Evolutionary conservation across 2,113 vertebrate genomes (phyloP).

Genomic region (Stigmatopora nigra): DNA sequence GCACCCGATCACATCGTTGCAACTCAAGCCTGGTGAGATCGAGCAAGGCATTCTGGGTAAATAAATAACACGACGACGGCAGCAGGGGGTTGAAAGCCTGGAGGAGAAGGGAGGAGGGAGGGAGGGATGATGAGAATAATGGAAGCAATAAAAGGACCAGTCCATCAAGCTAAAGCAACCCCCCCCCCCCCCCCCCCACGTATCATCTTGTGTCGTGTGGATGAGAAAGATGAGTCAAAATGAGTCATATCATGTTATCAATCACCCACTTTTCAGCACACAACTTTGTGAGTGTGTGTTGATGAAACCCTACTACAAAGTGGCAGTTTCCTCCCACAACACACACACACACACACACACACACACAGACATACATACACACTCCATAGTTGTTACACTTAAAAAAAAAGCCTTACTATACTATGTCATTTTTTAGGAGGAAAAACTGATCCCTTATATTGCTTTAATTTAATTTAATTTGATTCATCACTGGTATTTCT

Average conservation of each 20-base stretch:
- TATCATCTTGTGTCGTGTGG: slow-evolving; percentile 20
- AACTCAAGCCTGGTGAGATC: slow-evolving; percentile 9
- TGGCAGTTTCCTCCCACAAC: slow-evolving; percentile 7
- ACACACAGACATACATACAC: neutral
- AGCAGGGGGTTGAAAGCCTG: slow-evolving; percentile 26
- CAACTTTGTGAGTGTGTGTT: slow-evolving; percentile 8
- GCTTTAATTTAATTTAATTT: too few species aligned
- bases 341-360: too few species aligned
- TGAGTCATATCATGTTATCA: slow-evolving; percentile 59
- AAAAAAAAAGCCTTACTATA: too few species aligned
- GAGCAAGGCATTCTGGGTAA: slow-evolving; percentile 10
- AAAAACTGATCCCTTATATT: too few species aligned
- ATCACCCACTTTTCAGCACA: slow-evolving; percentile 52
- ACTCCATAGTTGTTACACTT: slow-evolving; percentile 15
- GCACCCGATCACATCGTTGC: slow-evolving; percentile 36
- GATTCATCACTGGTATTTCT: too few species aligned
- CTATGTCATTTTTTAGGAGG: too few species aligned
- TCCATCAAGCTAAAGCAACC: neutral
- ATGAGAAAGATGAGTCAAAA: slow-evolving; percentile 42
- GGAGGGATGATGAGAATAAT: slow-evolving; percentile 38
- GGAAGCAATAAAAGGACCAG: slow-evolving; percentile 49
- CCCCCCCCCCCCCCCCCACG: neutral
- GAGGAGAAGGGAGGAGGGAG: slow-evolving; percentile 6
- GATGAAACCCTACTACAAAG: slow-evolving; percentile 26
- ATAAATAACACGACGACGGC: neutral